phyloP scores from a whole-genome alignment of 1,140 invertebrate species.

The Batillaria attramentaria region DNA sequence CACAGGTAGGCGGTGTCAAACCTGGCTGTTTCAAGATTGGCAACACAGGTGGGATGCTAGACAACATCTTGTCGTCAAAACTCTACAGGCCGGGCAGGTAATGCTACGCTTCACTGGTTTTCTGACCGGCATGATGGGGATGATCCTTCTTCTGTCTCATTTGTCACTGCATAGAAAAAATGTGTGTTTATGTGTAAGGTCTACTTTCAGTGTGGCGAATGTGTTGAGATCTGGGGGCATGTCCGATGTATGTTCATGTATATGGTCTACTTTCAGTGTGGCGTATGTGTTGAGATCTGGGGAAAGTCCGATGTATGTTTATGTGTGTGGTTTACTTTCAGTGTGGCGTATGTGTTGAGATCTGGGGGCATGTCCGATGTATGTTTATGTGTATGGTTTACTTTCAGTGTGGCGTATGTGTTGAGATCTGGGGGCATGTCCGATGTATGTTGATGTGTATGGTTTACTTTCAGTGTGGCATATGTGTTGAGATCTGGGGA shows the following conservation, averaged over 20 bases:
- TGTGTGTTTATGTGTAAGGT: not conserved
- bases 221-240: too few relatives aligned
- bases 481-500: not conserved
- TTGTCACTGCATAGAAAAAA: not conserved
- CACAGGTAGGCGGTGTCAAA: conserved; percentile 88
- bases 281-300: conserved; percentile 91
- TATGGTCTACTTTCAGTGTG: conserved; percentile 85
- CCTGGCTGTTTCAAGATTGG: conserved; percentile 99
- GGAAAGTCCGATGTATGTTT: not conserved
- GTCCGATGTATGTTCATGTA: too few relatives aligned
- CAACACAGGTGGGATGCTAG: conserved; percentile 99
- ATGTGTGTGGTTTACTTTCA: not conserved
- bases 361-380: conserved; percentile 99
- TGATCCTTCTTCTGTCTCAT: too few relatives aligned
- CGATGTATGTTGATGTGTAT: too few relatives aligned
- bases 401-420: too few relatives aligned
- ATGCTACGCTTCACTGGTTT: not conserved
- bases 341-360: not conserved
- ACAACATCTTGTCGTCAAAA: conserved; percentile 98
- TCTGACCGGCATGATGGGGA: not conserved
- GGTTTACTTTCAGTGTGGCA: not conserved
- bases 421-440: too few relatives aligned
- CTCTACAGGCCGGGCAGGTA: conserved; percentile 91
- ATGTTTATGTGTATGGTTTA: too few relatives aligned
- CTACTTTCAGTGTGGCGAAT: not conserved